Percentiles rank a stretch among this genome's conserved stretches.
Conservation (phyloP, 2,797 vertebrate genomes). For the Manis crassicaudata region DNA sequence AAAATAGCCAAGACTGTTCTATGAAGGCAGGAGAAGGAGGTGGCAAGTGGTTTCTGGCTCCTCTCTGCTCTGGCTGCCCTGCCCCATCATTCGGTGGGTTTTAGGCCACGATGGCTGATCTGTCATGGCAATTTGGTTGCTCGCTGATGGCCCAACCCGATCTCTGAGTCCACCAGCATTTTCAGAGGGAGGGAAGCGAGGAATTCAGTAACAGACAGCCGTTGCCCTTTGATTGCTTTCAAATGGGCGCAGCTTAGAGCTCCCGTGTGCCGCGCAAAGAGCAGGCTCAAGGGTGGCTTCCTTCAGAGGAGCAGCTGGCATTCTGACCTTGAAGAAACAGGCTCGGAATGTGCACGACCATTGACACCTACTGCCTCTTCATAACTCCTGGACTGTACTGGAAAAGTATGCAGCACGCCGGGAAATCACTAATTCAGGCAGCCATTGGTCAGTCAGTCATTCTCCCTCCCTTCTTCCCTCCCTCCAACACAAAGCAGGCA, state of each 20-base stretch:
- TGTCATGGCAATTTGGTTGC: neutral
- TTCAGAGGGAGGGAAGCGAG: neutral
- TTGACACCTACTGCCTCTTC: neutral
- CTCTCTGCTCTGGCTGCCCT: neutral
- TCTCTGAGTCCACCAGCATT: neutral
- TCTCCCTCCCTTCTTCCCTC: neutral
- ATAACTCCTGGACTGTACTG: neutral
- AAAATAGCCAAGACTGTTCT: neutral
- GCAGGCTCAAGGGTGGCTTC: neutral
- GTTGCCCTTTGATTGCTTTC: neutral
- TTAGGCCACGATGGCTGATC: neutral
- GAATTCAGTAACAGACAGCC: neutral
- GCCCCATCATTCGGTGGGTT: neutral
- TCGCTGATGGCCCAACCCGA: neutral
- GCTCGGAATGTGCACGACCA: fast-evolving
- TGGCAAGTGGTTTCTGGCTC: neutral
- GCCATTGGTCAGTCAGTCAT: neutral
- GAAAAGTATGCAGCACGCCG: neutral
- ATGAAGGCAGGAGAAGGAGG: constrained; percentile 6
- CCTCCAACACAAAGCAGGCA: neutral
- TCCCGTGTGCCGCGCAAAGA: neutral
- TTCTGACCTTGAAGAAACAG: neutral
- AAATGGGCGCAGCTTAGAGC: neutral
- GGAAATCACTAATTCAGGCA: neutral
- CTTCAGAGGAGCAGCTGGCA: neutral